Evolutionary conservation across 2,113 vertebrate species (phyloP).

Genomic region (Cynocephalus volans): DNA sequence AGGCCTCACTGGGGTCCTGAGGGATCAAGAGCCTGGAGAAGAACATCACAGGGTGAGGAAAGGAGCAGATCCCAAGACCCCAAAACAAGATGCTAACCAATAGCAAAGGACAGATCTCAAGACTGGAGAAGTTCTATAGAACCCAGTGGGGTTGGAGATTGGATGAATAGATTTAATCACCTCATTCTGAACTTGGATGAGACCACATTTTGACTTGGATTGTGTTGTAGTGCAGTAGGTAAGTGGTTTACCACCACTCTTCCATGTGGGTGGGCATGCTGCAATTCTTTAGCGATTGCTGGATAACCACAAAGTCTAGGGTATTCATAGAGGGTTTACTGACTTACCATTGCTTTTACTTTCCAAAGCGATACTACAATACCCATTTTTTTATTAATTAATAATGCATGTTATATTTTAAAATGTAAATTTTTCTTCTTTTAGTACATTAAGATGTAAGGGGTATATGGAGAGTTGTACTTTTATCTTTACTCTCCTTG

Average conservation of each 20-base stretch:
- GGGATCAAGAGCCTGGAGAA: not conserved
- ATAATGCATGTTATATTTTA: not conserved
- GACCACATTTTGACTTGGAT: not conserved
- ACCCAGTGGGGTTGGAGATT: not conserved
- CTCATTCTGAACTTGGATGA: not conserved
- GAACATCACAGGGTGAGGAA: not conserved
- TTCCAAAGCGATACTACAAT: not conserved
- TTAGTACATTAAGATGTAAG: not conserved
- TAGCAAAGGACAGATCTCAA: not conserved
- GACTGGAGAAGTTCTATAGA: not conserved
- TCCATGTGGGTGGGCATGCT: rapidly evolving
- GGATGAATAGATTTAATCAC: not conserved
- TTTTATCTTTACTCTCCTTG: not conserved
- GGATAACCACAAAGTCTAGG: not conserved
- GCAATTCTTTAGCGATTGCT: not conserved
- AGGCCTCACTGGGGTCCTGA: too few relatives aligned
- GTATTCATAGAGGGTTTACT: not conserved
- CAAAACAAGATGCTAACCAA: not conserved
- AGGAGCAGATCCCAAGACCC: not conserved
- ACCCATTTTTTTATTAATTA: not conserved
- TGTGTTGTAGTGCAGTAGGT: not conserved
- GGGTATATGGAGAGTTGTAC: not conserved
- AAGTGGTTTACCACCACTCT: not conserved
- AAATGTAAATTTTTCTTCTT: not conserved
- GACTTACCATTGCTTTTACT: not conserved